Evolutionary conservation across 2,113 vertebrate genomes (phyloP).

Genomic region (Lipophrys pholis): DNA sequence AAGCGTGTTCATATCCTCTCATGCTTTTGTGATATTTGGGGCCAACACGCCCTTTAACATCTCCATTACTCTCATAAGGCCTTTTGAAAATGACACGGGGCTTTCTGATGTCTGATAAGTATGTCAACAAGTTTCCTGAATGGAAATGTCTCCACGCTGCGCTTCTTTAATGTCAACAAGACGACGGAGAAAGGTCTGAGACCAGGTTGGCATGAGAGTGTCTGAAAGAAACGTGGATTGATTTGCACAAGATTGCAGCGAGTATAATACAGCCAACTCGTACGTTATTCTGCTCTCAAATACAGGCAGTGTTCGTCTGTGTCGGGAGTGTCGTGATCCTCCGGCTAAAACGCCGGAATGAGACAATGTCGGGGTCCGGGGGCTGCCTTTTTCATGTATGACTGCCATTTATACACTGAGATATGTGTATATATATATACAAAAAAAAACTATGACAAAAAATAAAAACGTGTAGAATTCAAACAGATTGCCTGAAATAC

Average conservation of each 20-base stretch:
- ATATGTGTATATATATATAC: too few relatives aligned
- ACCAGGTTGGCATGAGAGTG: constrained; percentile 21
- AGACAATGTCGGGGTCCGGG: too few relatives aligned
- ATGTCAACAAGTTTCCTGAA: constrained; percentile 77
- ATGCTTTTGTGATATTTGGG: constrained; percentile 76
- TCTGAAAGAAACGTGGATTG: constrained; percentile 8
- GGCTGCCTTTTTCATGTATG: too few relatives aligned
- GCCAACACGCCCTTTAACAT: constrained; percentile 73
- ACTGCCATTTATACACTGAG: too few relatives aligned
- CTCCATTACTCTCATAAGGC: constrained; percentile 70
- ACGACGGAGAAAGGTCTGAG: constrained; percentile 49
- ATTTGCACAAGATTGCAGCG: constrained; percentile 20
- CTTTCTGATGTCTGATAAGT: constrained; percentile 73
- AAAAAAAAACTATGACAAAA: too few relatives aligned
- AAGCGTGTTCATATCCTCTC: constrained; percentile 65
- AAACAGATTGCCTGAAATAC: too few relatives aligned
- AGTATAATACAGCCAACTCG: not conserved
- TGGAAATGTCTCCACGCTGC: constrained; percentile 59
- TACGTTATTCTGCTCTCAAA: constrained; percentile 1
- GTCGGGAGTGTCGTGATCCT: not conserved
- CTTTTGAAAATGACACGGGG: constrained; percentile 68
- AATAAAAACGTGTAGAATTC: too few relatives aligned
- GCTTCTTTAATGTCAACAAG: constrained; percentile 67
- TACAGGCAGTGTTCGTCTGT: not conserved
- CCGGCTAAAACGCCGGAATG: too few relatives aligned